Evolutionary conservation across 2,888 invertebrate genomes (phyloP).

Genomic region (Agapostemon virescens): DNA sequence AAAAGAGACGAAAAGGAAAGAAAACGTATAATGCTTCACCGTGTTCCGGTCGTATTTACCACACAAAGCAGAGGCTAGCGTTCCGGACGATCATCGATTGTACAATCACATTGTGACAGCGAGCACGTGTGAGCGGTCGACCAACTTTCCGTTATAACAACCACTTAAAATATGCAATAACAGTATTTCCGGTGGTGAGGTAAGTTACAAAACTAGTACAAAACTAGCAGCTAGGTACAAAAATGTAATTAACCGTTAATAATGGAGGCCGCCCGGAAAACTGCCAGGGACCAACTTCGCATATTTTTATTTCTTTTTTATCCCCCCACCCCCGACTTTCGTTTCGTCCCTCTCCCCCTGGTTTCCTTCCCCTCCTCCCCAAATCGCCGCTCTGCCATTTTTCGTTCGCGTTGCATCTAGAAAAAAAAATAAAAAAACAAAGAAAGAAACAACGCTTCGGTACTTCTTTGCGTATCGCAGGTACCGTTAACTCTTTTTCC

Average conservation of each 20-base stretch:
- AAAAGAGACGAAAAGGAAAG: not conserved
- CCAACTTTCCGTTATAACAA: slow-evolving; percentile 73
- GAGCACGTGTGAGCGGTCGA: slow-evolving; percentile 64
- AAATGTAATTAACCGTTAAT: slow-evolving; percentile 79
- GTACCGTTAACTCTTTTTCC: slow-evolving; percentile 22
- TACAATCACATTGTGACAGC: slow-evolving; percentile 35
- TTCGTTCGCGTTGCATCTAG: slow-evolving; percentile 12
- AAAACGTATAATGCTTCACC: slow-evolving; percentile 24
- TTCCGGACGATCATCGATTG: slow-evolving; percentile 54
- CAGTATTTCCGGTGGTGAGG: slow-evolving; percentile 76
- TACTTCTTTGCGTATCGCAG: slow-evolving; percentile 5
- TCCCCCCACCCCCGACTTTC: slow-evolving; percentile 26
- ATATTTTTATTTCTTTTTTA: slow-evolving; percentile 30
- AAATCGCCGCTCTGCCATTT: slow-evolving; percentile 9
- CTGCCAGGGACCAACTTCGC: slow-evolving; percentile 74
- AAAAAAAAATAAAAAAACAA: not conserved
- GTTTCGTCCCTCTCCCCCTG: slow-evolving; percentile 7
- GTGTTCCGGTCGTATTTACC: slow-evolving; percentile 55
- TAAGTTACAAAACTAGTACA: slow-evolving; percentile 84
- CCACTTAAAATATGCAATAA: slow-evolving; percentile 78
- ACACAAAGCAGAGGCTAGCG: slow-evolving; percentile 63
- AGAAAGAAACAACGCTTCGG: slow-evolving; percentile 22
- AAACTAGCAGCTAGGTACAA: slow-evolving; percentile 84
- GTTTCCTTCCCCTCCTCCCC: not conserved
- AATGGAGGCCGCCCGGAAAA: slow-evolving; percentile 76